Conservation (phyloP, 2,888 invertebrate species). For the Stenurella melanura region DNA sequence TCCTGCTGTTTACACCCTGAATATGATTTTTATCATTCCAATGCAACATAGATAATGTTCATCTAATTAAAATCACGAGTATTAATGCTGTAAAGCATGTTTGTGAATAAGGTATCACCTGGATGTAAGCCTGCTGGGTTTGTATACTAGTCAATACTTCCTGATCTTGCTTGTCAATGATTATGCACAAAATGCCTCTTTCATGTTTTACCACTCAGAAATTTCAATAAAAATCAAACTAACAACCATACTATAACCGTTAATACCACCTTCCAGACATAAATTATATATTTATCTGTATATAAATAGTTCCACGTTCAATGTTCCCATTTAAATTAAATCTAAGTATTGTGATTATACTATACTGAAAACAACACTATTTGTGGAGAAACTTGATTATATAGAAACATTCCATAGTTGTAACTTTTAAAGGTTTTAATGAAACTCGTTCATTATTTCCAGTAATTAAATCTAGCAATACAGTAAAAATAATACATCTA, state of each 20-base stretch:
- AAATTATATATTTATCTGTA: constrained; percentile 2
- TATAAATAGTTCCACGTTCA: background rate
- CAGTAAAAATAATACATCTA: background rate
- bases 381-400: background rate
- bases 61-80: background rate
- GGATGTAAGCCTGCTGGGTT: background rate
- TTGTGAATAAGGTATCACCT: background rate
- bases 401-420: constrained; percentile 3
- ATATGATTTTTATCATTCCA: too few relatives aligned
- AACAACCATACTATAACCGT: background rate
- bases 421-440: background rate
- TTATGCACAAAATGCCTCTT: background rate
- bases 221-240: background rate
- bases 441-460: background rate
- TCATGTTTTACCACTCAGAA: background rate
- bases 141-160: background rate
- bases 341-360: background rate
- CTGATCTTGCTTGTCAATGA: constrained; percentile 2
- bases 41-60: background rate
- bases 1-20: too few relatives aligned
- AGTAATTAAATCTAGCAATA: background rate
- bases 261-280: background rate
- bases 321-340: constrained; percentile 7
- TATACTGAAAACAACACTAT: background rate
- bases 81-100: background rate